Conservation (phyloP, 2,888 invertebrate species). For the Bhutanitis thaidina region DNA sequence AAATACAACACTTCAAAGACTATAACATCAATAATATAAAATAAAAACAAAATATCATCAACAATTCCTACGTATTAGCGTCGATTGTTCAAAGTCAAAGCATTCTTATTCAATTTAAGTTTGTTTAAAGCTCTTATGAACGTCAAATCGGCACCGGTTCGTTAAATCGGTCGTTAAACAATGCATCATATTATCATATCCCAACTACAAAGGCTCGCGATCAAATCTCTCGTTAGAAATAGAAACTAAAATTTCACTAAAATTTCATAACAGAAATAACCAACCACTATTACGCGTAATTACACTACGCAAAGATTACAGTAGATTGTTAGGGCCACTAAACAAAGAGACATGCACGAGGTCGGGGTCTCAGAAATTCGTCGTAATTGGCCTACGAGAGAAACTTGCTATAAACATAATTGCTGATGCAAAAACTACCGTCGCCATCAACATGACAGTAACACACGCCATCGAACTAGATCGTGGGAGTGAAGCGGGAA, state of each 20-base stretch:
- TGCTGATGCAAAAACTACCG: slow-evolving; percentile 73
- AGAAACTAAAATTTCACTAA: slow-evolving; percentile 39
- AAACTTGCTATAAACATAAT: slow-evolving; percentile 62
- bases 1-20: too few species aligned
- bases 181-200: too few species aligned
- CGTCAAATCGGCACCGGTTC: too few species aligned
- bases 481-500: slow-evolving; percentile 77
- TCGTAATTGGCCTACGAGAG: slow-evolving; percentile 67
- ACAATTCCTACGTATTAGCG: too few species aligned
- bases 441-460: slow-evolving; percentile 68
- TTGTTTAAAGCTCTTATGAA: too few species aligned
- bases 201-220: too few species aligned
- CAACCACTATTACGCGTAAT: slow-evolving; percentile 52
- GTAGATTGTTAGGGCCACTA: slow-evolving; percentile 56
- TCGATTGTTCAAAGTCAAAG: too few species aligned
- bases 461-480: slow-evolving; percentile 68
- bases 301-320: slow-evolving; percentile 45
- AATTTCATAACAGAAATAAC: slow-evolving; percentile 45
- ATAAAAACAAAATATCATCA: too few species aligned
- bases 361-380: slow-evolving; percentile 63
- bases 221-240: slow-evolving; percentile 32
- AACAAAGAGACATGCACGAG: slow-evolving; percentile 59
- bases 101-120: too few species aligned
- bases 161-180: too few species aligned
- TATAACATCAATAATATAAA: too few species aligned